Evolutionary conservation across 2,797 vertebrate species (phyloP).

Genomic region (Arremon aurantiirostris): DNA sequence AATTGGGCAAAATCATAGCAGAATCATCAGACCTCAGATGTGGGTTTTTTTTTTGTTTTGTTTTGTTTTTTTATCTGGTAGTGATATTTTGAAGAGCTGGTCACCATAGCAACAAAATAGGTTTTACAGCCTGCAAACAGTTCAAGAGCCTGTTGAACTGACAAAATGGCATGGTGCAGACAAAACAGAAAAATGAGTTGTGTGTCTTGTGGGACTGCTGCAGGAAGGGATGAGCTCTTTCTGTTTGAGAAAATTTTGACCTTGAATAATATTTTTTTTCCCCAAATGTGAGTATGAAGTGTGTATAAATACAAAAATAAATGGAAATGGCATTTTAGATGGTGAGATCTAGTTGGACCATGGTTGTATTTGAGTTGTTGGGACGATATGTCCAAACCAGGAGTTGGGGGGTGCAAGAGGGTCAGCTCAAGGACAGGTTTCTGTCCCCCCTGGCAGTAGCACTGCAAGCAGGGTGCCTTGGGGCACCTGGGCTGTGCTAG

Average conservation of each 20-base stretch:
- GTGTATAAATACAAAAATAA: not conserved
- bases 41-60: fast-evolving
- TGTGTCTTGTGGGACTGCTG: not conserved
- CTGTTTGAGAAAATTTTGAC: not conserved
- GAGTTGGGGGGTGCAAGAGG: fast-evolving
- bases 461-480: too few species aligned
- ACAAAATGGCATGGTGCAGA: not conserved
- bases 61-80: not conserved
- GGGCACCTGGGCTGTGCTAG: not conserved
- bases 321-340: not conserved
- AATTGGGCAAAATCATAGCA: not conserved
- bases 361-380: not conserved
- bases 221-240: not conserved
- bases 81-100: slow-evolving; percentile 30
- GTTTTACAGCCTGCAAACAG: slow-evolving; percentile 25
- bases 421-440: not conserved
- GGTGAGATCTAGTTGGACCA: not conserved
- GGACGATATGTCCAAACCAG: not conserved
- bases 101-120: slow-evolving; percentile 48
- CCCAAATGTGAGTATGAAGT: not conserved
- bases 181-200: not conserved
- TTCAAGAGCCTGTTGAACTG: slow-evolving; percentile 33
- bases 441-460: not conserved
- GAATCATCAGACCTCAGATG: not conserved
- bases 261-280: not conserved